phyloP scores from a whole-genome alignment of 2,113 vertebrate genomes.

The Eidolon helvum region DNA sequence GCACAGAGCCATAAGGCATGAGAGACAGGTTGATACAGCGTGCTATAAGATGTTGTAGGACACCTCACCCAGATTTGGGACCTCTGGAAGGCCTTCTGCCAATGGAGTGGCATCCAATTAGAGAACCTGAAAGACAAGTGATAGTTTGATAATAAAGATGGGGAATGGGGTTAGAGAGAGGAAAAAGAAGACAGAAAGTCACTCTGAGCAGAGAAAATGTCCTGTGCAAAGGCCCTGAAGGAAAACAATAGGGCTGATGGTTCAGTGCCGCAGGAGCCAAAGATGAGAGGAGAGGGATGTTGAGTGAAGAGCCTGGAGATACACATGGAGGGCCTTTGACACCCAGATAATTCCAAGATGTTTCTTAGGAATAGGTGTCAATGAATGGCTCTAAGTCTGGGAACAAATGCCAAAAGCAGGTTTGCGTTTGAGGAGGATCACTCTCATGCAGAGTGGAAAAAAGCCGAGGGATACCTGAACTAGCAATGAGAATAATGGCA shows the following conservation, averaged over 20 bases:
- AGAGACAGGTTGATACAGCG: not conserved
- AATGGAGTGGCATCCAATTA: not conserved
- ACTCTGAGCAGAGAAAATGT: not conserved
- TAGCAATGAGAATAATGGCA: not conserved
- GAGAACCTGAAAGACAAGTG: not conserved
- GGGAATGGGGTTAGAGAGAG: not conserved
- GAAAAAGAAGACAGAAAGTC: not conserved
- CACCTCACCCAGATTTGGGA: not conserved
- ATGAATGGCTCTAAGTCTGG: not conserved
- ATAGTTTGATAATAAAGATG: not conserved
- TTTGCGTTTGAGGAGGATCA: not conserved
- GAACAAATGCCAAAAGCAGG: not conserved
- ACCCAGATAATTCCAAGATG: not conserved
- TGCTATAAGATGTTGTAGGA: not conserved
- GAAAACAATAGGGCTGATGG: not conserved
- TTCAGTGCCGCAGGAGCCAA: not conserved
- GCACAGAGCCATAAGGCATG: not conserved
- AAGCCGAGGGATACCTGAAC: not conserved
- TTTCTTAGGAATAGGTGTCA: not conserved
- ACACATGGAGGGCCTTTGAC: accelerated
- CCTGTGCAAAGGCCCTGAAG: not conserved
- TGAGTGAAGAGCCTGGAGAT: not conserved
- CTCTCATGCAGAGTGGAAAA: not conserved
- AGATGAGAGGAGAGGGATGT: not conserved
- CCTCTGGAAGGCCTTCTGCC: not conserved